Conservation (phyloP, 2,113 vertebrate genomes). For the human region GRCh38 chr16:50651501-50652000, state of each 20-base stretch:
- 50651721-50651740: accelerated
- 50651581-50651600: too few relatives aligned
- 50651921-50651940: neutral
- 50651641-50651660: too few relatives aligned
- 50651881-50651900: neutral
- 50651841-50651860: accelerated
- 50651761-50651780: neutral
- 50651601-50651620: too few relatives aligned
- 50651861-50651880: neutral
- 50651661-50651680: too few relatives aligned
- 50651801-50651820: neutral
- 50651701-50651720: too few relatives aligned
- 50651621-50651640: too few relatives aligned
- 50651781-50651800: too few relatives aligned
- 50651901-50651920: neutral
- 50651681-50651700: too few relatives aligned
- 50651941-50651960: neutral
- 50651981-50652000: neutral
- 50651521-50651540: too few relatives aligned
- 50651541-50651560: too few relatives aligned
- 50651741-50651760: neutral
- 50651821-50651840: neutral
- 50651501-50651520: too few relatives aligned
- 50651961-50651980: neutral
- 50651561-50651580: too few relatives aligned